A percentile compares a stretch with the other conserved stretches of the same genome.
Conservation (phyloP, 1,140 invertebrate species). For the Latrodectus geometricus region DNA sequence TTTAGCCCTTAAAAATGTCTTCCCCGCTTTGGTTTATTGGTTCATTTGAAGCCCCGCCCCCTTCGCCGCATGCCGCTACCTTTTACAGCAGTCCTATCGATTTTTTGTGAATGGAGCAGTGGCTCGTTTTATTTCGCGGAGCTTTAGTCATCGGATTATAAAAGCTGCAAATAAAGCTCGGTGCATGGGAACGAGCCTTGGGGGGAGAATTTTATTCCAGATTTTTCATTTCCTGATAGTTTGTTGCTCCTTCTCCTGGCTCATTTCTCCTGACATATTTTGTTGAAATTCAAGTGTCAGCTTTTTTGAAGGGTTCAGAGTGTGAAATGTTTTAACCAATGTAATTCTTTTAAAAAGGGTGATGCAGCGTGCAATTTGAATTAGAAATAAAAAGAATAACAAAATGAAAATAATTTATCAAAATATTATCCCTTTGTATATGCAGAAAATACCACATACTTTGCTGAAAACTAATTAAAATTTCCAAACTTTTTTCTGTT, state of each 20-base stretch:
- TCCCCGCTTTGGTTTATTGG: constrained; percentile 60
- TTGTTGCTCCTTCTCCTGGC: neutral
- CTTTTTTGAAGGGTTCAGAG: too few species aligned
- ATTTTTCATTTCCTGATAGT: constrained; percentile 2
- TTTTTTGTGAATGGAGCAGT: constrained; percentile 52
- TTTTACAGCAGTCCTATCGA: constrained; percentile 56
- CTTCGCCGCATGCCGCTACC: constrained; percentile 54
- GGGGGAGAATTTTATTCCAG: constrained; percentile 10
- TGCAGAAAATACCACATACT: too few species aligned
- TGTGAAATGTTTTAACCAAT: too few species aligned
- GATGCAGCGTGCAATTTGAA: too few species aligned
- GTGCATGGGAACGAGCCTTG: neutral
- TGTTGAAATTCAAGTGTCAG: too few species aligned
- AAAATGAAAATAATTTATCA: too few species aligned
- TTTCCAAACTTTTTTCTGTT: too few species aligned
- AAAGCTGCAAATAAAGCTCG: constrained; percentile 39
- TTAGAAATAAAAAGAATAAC: too few species aligned
- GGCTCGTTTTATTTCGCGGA: constrained; percentile 47
- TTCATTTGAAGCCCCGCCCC: constrained; percentile 54
- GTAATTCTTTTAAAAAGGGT: too few species aligned
- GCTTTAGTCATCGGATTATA: constrained; percentile 58
- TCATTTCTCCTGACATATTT: neutral
- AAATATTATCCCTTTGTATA: too few species aligned
- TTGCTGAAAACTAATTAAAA: too few species aligned
- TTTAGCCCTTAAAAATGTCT: constrained; percentile 62